Base-by-base conservation (phyloP, 1,140 invertebrate genomes). In the Rhynchophorus ferrugineus region DNA sequence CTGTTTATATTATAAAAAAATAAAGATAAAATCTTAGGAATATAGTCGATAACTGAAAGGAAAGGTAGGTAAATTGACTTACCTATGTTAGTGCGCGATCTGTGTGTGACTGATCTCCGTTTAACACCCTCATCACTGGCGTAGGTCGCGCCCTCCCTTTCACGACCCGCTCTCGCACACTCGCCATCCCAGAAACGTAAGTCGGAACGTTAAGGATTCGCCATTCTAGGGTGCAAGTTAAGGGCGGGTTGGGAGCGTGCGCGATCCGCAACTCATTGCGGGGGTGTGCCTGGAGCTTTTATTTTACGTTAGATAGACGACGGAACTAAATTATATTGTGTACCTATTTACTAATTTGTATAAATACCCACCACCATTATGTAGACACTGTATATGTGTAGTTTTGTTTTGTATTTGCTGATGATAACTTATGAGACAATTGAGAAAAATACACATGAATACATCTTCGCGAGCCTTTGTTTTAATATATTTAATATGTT, bases 341-440 rank as follows among this genome's bases (percentile, higher is more conserved):
- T 69, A 68, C 62, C 66, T 68, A 68, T 62, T 55, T 59, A 62
- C 64, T 69, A 65, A 55, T 66, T 64, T 67, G 63, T 66, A 68
- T 65, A 65, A 69, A 66, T 66, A 66, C 57, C 62, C 65, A 65
- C 60, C 64, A 61, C 58, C 46, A 59, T 59, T 64, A 60, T 66
- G 63, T 64, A 67, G 61, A 65, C 60, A 68, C 61, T 69, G 66
- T 69, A 69, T 67, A 68, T 69, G 65, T 69, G 67, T 69, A 69
- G 64, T 69, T 68, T 66, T 67, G 62, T 66, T 68, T 69, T 67
- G 66, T 69, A 68, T 67, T 67, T 66, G 67, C 65, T 61, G 24
- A 29, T 29, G 11, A 29, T 29, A 65, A 66, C 61, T 62, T 62
- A 63, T 64, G 61, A 65, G 42, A 61, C 61, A 58, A 60, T 54